Conservation (phyloP, 1,140 invertebrate species). For the Portunus trituberculatus region DNA sequence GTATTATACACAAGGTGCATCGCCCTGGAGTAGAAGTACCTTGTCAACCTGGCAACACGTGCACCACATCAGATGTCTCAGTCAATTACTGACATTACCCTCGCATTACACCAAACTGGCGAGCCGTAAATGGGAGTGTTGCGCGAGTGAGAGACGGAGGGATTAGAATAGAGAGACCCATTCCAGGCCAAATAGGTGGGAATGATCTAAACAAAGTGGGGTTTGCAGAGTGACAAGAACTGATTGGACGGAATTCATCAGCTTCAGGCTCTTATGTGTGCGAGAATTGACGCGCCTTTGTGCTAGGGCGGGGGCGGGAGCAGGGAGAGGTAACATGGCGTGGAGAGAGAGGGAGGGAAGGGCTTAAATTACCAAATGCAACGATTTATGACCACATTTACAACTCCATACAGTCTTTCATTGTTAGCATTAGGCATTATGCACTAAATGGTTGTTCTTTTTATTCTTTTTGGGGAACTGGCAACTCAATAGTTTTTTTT, state of each 20-base stretch:
- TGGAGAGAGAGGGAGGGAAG: no score
- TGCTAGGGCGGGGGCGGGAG: no score
- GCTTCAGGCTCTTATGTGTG: not conserved
- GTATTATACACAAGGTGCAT: no score
- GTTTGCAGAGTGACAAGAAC: not conserved
- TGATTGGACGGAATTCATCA: not conserved
- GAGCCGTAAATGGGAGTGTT: not conserved
- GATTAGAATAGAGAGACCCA: not conserved
- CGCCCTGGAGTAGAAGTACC: not conserved
- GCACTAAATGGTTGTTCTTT: no score
- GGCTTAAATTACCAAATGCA: no score
- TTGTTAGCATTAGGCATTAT: no score
- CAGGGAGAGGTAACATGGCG: no score
- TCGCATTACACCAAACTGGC: not conserved
- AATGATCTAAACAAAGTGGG: constrained; percentile 1
- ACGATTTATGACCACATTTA: no score
- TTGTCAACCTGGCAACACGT: not conserved
- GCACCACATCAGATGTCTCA: not conserved
- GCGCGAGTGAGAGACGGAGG: not conserved
- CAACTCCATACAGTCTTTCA: no score
- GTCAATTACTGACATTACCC: constrained; percentile 10
- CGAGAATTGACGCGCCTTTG: not conserved
- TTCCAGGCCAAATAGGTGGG: not conserved
- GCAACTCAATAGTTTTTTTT: no score
- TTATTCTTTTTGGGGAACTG: no score